Conservation (phyloP, 2,113 vertebrate species). For the Alces alces region DNA sequence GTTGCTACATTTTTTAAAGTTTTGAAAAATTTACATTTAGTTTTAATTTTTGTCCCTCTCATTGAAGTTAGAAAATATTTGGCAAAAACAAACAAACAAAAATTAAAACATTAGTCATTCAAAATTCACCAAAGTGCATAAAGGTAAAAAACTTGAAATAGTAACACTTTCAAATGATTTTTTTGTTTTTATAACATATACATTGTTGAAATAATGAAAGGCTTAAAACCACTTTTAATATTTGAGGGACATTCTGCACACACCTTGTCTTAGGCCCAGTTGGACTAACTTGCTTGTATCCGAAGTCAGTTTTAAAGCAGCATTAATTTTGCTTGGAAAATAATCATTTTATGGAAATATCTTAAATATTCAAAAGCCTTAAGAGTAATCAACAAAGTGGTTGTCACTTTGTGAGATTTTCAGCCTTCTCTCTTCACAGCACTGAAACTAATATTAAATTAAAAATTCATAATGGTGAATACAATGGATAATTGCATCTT, state of each 20-base stretch:
- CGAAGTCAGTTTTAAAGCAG: background rate
- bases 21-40: background rate
- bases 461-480: background rate
- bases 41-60: background rate
- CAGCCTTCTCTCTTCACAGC: background rate
- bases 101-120: background rate
- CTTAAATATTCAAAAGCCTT: background rate
- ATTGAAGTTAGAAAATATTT: background rate
- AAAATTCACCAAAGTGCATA: background rate
- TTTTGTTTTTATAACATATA: background rate
- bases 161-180: background rate
- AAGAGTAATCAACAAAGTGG: background rate
- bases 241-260: background rate
- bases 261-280: background rate
- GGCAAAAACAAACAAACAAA: background rate
- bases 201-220: background rate
- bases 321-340: background rate
- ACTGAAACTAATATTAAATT: background rate
- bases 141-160: background rate
- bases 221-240: background rate
- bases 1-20: background rate
- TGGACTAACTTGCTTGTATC: background rate
- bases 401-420: background rate
- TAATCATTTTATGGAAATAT: background rate
- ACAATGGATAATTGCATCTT: background rate